These are phyloP conservation scores for Fragum sueziense DNA, from an alignment of 2,888 invertebrate species.

Conservation along the genomic window DNA sequence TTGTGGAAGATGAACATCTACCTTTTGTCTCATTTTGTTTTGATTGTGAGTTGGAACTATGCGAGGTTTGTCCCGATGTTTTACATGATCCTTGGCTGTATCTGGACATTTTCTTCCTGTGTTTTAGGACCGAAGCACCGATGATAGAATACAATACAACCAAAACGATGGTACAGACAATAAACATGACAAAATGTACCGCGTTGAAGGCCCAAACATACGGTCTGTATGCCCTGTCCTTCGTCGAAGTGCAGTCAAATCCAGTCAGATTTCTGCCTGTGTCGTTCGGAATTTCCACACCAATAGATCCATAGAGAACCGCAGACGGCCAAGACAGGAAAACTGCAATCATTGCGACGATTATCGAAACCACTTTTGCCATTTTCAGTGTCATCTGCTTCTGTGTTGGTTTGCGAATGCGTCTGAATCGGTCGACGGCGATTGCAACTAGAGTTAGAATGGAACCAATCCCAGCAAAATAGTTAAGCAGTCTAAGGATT, in stretches of 20 bases:
- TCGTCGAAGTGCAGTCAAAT: conserved; percentile 67
- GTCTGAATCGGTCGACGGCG: conserved; percentile 69
- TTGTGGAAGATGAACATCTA: neutral
- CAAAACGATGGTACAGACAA: conserved; percentile 54
- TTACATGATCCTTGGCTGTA: neutral
- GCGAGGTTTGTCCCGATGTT: neutral
- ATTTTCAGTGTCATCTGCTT: conserved; percentile 62
- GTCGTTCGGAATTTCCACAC: conserved; percentile 55
- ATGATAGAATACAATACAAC: conserved; percentile 65
- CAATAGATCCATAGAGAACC: conserved; percentile 63
- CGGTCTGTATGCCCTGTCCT: conserved; percentile 50
- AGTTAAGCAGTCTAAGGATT: conserved; percentile 64
- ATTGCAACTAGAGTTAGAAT: conserved; percentile 67
- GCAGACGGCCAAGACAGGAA: conserved; percentile 64
- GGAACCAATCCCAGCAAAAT: conserved; percentile 64
- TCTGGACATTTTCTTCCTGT: conserved; percentile 2
- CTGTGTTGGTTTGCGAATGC: conserved; percentile 67
- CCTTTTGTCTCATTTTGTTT: neutral
- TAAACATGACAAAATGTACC: conserved; percentile 63
- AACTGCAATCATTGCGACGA: conserved; percentile 39
- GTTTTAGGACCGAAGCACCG: conserved; percentile 55
- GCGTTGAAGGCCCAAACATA: conserved; percentile 66
- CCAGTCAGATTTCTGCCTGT: conserved; percentile 51
- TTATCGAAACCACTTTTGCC: conserved; percentile 50
- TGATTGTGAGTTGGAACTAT: neutral